Evolutionary conservation across 1,140 invertebrate genomes (phyloP).

Genomic region (Procambarus virginalis): DNA sequence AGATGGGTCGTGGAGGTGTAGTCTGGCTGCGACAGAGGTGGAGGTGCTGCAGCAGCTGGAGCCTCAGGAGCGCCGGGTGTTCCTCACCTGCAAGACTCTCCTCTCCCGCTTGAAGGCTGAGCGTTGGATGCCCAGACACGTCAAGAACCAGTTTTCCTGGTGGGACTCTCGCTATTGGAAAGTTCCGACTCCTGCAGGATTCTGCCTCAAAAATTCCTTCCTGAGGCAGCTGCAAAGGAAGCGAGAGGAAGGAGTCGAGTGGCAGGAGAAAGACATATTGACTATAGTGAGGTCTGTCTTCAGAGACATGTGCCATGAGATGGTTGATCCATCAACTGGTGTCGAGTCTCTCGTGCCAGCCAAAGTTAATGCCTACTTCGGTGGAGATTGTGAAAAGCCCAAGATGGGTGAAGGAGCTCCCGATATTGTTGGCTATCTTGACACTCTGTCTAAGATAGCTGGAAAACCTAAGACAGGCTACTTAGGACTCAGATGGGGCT

Average conservation of each 20-base stretch:
- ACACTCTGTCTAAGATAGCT: no score
- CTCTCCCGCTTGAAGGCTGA: not conserved
- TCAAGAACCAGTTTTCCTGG: not conserved
- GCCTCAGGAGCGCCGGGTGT: not conserved
- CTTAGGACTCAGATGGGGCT: no score
- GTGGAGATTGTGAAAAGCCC: constrained; percentile 4
- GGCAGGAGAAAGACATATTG: not conserved
- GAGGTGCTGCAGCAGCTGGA: not conserved
- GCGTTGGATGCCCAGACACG: not conserved
- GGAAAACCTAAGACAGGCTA: no score
- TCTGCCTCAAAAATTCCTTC: constrained; percentile 3
- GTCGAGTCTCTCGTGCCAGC: not conserved
- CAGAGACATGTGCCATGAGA: no score
- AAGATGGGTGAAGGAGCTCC: no score
- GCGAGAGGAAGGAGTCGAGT: no score
- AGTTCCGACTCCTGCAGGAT: not conserved
- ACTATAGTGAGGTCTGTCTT: no score
- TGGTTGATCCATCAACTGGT: no score
- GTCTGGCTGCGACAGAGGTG: not conserved
- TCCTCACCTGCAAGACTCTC: no score
- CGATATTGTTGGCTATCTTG: not conserved
- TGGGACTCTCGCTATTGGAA: no score
- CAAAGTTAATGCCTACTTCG: constrained; percentile 14
- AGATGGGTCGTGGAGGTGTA: no score
- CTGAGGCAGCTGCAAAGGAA: not conserved